phyloP scores from a whole-genome alignment of 2,888 invertebrate species.

The Drosophila hamatofila region DNA sequence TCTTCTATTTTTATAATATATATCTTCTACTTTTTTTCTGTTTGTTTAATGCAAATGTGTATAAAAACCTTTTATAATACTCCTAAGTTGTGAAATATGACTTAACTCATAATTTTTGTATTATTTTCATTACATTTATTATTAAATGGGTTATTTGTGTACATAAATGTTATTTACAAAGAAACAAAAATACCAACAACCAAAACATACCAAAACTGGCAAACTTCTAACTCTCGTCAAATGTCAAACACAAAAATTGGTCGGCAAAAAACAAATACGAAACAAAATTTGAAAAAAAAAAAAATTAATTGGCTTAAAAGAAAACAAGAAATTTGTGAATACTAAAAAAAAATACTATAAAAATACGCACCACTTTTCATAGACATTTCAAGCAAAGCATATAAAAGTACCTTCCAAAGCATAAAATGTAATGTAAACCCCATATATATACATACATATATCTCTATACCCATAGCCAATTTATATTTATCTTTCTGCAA shows the following conservation, averaged over 20 bases:
- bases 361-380: conserved; percentile 29
- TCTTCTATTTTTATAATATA: conserved; percentile 24
- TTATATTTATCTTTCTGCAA: conserved; percentile 66
- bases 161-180: conserved; percentile 52
- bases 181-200: not conserved
- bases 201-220: conserved; percentile 22
- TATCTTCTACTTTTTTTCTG: conserved; percentile 17
- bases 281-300: not conserved
- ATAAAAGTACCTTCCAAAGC: conserved; percentile 3
- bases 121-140: conserved; percentile 33
- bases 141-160: conserved; percentile 69
- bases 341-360: not conserved
- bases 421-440: conserved; percentile 21
- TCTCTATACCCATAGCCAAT: conserved; percentile 44
- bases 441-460: conserved; percentile 22
- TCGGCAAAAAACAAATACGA: conserved; percentile 22
- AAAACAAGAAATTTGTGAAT: not conserved
- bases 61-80: conserved; percentile 25
- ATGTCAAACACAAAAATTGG: conserved; percentile 47
- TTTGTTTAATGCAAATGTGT: conserved; percentile 55
- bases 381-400: conserved; percentile 36
- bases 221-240: conserved; percentile 42
- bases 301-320: conserved; percentile 40
- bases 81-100: conserved; percentile 19
- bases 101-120: conserved; percentile 38